phyloP scores from a whole-genome alignment of 2,113 vertebrate genomes.

The Vireo altiloquus region DNA sequence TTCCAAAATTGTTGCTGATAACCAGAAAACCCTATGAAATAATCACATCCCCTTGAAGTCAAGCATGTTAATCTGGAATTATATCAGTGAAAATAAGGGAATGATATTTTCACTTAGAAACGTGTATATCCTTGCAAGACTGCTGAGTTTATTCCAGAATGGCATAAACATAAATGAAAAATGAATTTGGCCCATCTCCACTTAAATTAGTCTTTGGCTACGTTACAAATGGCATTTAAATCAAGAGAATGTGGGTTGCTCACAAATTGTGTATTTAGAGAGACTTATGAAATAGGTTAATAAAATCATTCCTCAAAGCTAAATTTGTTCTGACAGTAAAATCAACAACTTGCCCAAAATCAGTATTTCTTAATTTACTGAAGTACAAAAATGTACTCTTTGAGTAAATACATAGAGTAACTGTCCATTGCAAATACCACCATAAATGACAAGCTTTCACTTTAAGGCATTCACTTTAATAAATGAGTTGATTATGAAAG shows the following conservation, averaged over 20 bases:
- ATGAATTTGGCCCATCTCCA: slow-evolving; percentile 5
- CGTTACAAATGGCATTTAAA: slow-evolving; percentile 47
- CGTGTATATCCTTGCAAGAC: background rate
- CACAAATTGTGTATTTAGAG: slow-evolving; percentile 47
- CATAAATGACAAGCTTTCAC: slow-evolving; percentile 23
- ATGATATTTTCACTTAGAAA: background rate
- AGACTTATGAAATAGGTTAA: slow-evolving; percentile 62
- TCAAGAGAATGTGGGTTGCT: slow-evolving; percentile 48
- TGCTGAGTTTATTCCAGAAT: slow-evolving; percentile 12
- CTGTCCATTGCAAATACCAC: slow-evolving; percentile 21
- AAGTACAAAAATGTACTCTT: slow-evolving; percentile 51
- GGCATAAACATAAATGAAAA: slow-evolving; percentile 34
- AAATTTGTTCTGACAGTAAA: slow-evolving; percentile 71
- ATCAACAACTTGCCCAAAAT: slow-evolving; percentile 63
- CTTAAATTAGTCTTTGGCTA: slow-evolving; percentile 45
- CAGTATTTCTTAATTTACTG: slow-evolving; percentile 64
- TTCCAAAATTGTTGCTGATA: background rate
- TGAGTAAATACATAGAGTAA: slow-evolving; percentile 16
- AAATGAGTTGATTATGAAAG: slow-evolving; percentile 55
- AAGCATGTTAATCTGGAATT: slow-evolving; percentile 5
- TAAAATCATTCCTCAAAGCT: slow-evolving; percentile 66
- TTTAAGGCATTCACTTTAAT: slow-evolving; percentile 37
- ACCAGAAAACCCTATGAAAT: background rate
- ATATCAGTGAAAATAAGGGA: background rate
- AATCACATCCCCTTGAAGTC: background rate